Conservation (phyloP, 2,113 vertebrate genomes). For the Diadophis punctatus region DNA sequence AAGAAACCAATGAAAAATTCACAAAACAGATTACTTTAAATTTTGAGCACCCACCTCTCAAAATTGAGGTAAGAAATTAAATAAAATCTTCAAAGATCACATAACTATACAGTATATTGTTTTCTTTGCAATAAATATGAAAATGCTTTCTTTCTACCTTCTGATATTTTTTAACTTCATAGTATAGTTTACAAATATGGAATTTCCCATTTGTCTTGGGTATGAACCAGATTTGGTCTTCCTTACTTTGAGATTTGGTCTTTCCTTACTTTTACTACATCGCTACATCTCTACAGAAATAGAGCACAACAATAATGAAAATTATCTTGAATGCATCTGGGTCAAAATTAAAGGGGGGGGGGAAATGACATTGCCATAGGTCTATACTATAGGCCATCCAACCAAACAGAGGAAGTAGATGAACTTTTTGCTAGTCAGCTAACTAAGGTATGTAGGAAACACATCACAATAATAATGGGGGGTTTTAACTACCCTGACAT, state of each 20-base stretch:
- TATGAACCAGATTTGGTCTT: neutral
- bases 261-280: no score
- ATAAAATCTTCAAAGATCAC: neutral
- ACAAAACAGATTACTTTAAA: constrained; percentile 28
- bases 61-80: constrained; percentile 54
- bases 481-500: no score
- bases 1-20: constrained; percentile 33
- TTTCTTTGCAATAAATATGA: neutral
- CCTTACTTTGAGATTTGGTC: neutral
- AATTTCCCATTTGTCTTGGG: neutral
- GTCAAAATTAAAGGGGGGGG: no score
- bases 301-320: no score
- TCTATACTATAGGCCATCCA: no score
- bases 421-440: no score
- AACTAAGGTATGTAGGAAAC: no score
- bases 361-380: no score
- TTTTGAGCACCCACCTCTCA: constrained; percentile 61
- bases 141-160: neutral
- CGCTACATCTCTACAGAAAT: no score
- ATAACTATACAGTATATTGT: neutral
- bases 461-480: no score
- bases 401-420: no score
- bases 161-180: neutral
- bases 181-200: neutral
- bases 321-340: no score